Evolutionary conservation across 1,140 invertebrate genomes (phyloP).

Genomic region (Caerostris extrusa): DNA sequence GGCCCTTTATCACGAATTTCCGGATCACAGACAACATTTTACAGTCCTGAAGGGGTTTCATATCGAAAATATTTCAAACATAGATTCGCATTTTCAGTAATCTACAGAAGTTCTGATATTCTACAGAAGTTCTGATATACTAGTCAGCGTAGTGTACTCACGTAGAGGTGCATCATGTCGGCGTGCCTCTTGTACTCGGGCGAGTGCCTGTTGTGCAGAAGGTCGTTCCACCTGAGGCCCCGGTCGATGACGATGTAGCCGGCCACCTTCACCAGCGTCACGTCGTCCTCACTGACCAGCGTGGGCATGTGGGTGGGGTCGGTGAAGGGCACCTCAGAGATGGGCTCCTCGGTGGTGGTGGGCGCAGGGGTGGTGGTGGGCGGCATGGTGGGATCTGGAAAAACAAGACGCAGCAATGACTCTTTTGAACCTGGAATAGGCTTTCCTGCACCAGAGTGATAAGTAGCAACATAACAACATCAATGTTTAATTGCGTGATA

Average conservation of each 20-base stretch:
- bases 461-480: too few relatives aligned
- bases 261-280: slow-evolving; percentile 52
- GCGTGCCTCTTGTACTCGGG: slow-evolving; percentile 57
- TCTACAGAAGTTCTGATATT: background rate
- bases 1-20: too few relatives aligned
- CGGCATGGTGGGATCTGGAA: slow-evolving; percentile 46
- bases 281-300: slow-evolving; percentile 43
- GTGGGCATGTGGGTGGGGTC: slow-evolving; percentile 9
- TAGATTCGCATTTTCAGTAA: background rate
- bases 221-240: slow-evolving; percentile 49
- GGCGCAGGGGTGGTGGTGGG: background rate
- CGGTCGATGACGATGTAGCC: slow-evolving; percentile 24
- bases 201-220: slow-evolving; percentile 56
- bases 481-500: too few relatives aligned
- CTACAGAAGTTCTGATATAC: background rate
- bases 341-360: slow-evolving; percentile 60
- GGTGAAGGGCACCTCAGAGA: slow-evolving; percentile 61
- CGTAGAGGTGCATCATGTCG: slow-evolving; percentile 31
- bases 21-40: too few relatives aligned
- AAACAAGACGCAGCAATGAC: background rate
- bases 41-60: too few relatives aligned
- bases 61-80: background rate
- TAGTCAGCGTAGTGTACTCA: background rate
- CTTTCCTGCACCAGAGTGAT: too few relatives aligned
- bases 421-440: too few relatives aligned